phyloP scores from a whole-genome alignment of 2,113 vertebrate genomes.

The Gallinago media region DNA sequence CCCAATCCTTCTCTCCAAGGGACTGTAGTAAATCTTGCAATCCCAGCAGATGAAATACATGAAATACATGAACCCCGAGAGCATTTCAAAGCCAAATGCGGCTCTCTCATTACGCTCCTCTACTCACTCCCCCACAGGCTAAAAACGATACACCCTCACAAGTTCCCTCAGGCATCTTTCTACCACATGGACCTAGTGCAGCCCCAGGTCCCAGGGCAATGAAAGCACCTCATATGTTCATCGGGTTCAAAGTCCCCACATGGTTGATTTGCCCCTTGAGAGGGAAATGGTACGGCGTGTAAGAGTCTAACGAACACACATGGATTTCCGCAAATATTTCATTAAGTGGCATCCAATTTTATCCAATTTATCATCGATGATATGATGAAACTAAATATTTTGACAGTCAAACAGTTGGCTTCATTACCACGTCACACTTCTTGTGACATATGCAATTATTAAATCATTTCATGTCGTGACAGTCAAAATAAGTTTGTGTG shows the following conservation, averaged over 20 bases:
- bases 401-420: conserved; percentile 9
- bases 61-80: neutral
- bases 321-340: neutral
- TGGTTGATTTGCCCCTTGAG: neutral
- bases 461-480: neutral
- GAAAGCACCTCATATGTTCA: accelerated
- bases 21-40: neutral
- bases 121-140: accelerated
- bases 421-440: neutral
- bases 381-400: neutral
- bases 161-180: neutral
- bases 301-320: neutral
- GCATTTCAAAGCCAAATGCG: neutral
- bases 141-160: neutral
- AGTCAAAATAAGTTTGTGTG: neutral
- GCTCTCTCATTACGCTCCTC: neutral
- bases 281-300: neutral
- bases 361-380: neutral
- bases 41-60: neutral
- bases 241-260: accelerated
- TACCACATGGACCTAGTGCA: accelerated
- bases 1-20: too few species aligned
- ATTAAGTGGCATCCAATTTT: neutral
- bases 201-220: neutral
- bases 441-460: neutral